phyloP scores from a whole-genome alignment of 1,140 invertebrate species.

The Magallana angulata region DNA sequence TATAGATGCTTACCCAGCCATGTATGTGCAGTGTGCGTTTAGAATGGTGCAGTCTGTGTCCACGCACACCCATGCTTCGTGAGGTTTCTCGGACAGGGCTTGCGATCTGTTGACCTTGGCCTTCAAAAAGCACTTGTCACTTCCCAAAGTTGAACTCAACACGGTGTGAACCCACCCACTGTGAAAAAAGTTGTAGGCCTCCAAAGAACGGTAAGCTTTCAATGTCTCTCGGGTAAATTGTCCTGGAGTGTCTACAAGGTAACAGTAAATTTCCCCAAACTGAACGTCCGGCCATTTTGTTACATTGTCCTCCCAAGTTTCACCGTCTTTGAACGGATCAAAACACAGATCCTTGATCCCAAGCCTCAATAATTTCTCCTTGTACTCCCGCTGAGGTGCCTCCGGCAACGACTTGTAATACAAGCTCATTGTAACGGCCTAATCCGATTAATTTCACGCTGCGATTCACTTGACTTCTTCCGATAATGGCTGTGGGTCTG shows the following conservation, averaged over 20 bases:
- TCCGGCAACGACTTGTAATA: neutral
- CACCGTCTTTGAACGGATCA: neutral
- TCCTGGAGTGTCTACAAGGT: slow-evolving; percentile 39
- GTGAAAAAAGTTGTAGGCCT: no score
- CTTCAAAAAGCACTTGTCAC: neutral
- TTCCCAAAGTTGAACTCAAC: neutral
- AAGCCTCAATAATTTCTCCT: neutral
- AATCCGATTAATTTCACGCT: neutral
- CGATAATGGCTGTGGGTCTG: neutral
- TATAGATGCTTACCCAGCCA: no score
- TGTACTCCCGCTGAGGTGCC: neutral
- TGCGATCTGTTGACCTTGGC: slow-evolving; percentile 29
- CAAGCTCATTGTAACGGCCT: neutral
- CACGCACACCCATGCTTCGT: slow-evolving; percentile 25
- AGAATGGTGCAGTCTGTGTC: slow-evolving; percentile 20
- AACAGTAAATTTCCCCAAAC: slow-evolving; percentile 48
- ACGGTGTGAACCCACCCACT: no score
- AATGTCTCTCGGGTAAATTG: slow-evolving; percentile 49
- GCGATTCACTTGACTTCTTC: neutral
- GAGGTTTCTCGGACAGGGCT: neutral
- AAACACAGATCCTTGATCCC: neutral
- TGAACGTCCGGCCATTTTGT: neutral
- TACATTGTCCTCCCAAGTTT: neutral
- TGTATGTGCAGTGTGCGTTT: slow-evolving; percentile 22
- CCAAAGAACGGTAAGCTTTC: slow-evolving; percentile 53